These are phyloP conservation scores for Poecile atricapillus DNA, from an alignment of 2,113 vertebrate species.

Conservation along the genomic window DNA sequence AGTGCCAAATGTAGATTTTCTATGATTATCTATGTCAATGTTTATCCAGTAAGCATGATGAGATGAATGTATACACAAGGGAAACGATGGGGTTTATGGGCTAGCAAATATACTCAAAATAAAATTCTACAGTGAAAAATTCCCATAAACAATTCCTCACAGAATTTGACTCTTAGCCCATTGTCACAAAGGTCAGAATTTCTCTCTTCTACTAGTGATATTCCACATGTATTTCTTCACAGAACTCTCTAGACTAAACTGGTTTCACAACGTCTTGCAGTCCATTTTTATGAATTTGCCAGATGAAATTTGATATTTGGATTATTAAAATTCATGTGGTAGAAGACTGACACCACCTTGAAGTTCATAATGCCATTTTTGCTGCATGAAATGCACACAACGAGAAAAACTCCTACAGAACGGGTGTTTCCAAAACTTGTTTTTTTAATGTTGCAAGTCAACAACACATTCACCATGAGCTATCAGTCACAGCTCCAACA, in stretches of 20 bases:
- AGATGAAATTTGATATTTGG: not conserved
- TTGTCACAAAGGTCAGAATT: not conserved
- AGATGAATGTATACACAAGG: not conserved
- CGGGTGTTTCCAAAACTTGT: not conserved
- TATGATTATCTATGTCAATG: not conserved
- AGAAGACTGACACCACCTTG: not conserved
- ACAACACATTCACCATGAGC: not conserved
- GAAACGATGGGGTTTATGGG: not conserved
- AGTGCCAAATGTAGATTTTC: not conserved
- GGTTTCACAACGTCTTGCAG: not conserved
- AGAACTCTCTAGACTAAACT: not conserved
- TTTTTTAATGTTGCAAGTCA: not conserved
- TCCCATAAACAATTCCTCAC: not conserved
- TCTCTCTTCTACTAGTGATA: not conserved
- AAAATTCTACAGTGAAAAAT: not conserved
- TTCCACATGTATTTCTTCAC: fast-evolving
- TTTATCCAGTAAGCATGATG: not conserved
- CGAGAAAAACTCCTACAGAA: not conserved
- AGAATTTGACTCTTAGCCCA: not conserved
- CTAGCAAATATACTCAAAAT: not conserved
- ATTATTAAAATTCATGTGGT: not conserved
- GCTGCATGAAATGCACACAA: not conserved
- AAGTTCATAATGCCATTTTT: not conserved
- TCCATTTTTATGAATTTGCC: not conserved
- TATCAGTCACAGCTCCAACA: not conserved